Base-by-base conservation (phyloP, 2,888 invertebrate genomes). In the Myopa tessellatipennis region DNA sequence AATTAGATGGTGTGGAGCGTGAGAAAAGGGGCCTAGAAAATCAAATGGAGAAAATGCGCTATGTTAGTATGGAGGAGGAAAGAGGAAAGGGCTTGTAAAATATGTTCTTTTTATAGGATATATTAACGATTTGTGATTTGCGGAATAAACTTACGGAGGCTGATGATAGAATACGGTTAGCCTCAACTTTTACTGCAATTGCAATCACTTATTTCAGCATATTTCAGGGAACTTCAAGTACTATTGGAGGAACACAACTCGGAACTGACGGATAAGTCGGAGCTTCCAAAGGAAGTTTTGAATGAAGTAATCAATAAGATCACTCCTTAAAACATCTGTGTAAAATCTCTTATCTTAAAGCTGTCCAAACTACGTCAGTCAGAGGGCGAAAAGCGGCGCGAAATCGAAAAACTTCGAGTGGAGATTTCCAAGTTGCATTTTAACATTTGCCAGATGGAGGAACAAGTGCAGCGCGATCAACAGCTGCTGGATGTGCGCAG, bases 401-500 rank as follows among this genome's bases (percentile, higher is more conserved):
- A 87, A 78, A 79, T 86, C 10, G 82, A 85, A 7, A 76, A 79
- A 0, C 79, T 85, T 2, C 81, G 84, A 69, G 77, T 80, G 4
- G 82, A 84, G 16, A 77, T 86, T n/a, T 77, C 79, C 3, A 85
- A 83, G 74, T 78, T 82, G 4, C 81, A 84, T 34, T 78, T 81
- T 45, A 82, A 81, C 26, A 77, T 86, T 1, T 75, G 77, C 7
- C 84, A 84, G 12, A 77, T 87, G 18, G 84, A 86, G 26, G 85
- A 87, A 4, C 83, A 86, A 26, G 79, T 84, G 3, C 80, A 82
- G 10, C 82, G 83, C 7, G 83, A 87, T 76, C 83, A 82, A 10
- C 83, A 86, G 18, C 16, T 86, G 63, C 80, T 89, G 4, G 78
- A 82, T 12, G 81, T 85, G 12, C 87, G 87, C 7, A 79, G 83